Evolutionary conservation across 2,797 vertebrate species (phyloP), one percentile per base, ranked within the genome.

Genomic region (Halcyon smyrnensis): DNA sequence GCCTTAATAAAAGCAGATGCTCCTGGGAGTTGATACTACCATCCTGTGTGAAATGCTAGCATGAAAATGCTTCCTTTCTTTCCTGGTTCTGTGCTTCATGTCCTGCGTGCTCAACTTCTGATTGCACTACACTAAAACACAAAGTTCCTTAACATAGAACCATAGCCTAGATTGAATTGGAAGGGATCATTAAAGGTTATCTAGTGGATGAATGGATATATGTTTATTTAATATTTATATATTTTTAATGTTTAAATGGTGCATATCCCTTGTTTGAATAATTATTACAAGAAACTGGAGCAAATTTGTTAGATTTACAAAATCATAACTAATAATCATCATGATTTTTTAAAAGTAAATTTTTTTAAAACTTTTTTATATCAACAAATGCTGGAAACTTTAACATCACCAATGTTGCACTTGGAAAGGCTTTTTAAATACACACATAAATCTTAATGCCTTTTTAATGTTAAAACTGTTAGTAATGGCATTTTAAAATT

Each of bases 401-500:
- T 37, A 60, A 56, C 3, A 16, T 27, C 56, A 82, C 37, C 23
- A 18, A 18, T 50, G 10, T 45, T 76, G 87, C 59, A 21, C 54
- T 69, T 82, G 70, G 67, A 84, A 90, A 80, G 15, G 8, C 12
- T 89, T 79, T 89, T 89, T 8, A 70, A 91, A 80, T 36, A 41
- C 14, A 57, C 8, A 48, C 6, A 62, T 48, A 84, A 84, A 75
- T 87, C 45, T 60, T 86, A 69, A 89, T 53, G 41, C 8, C 7
- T 93, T 92, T 89, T 92, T 65, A 90, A 82, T 46, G 37, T 48
- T 68, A 78, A 79, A 90, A 78, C 39, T 64, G 24, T 41, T 84
- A 69, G 25, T 13, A 79, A 54, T 82, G 54, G 9, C 5, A 15
- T 75, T 87, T 54, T 62, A 73, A 84, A 90, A 81, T 63, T 37